phyloP scores from a whole-genome alignment of 2,888 invertebrate genomes.

The Branchellion lobata region DNA sequence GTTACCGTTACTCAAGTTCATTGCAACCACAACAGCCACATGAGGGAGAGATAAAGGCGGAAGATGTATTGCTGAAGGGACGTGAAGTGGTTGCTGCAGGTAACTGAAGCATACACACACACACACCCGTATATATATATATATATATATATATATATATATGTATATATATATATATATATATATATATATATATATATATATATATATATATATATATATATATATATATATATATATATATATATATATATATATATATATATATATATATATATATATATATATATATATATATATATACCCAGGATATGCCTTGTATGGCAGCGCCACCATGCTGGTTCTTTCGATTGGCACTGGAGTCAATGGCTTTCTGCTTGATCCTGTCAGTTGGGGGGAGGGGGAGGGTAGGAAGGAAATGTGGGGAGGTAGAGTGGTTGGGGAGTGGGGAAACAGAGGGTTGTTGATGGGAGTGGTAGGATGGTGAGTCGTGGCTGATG shows the following conservation, averaged over 20 bases:
- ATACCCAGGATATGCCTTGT: constrained; percentile 76
- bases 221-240: no score
- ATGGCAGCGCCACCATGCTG: constrained; percentile 79
- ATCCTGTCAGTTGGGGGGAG: constrained; percentile 67
- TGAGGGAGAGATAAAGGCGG: constrained; percentile 66
- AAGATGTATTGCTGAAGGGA: constrained; percentile 83
- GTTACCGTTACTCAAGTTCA: constrained; percentile 1
- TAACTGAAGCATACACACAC: not conserved
- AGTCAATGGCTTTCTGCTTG: constrained; percentile 78
- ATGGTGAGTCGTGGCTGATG: no score
- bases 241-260: no score
- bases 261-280: no score
- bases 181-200: no score
- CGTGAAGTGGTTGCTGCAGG: constrained; percentile 82
- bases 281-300: no score
- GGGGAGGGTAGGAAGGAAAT: not conserved
- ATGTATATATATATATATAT: no score
- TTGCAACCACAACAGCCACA: constrained; percentile 53
- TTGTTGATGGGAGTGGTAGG: no score
- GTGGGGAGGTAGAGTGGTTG: not conserved
- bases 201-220: no score
- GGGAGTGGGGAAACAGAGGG: not conserved
- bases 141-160: no score
- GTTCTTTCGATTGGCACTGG: constrained; percentile 79
- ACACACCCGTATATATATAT: no score